Evolutionary conservation across 2,888 invertebrate species (phyloP).

Genomic region (Andrena fulva): DNA sequence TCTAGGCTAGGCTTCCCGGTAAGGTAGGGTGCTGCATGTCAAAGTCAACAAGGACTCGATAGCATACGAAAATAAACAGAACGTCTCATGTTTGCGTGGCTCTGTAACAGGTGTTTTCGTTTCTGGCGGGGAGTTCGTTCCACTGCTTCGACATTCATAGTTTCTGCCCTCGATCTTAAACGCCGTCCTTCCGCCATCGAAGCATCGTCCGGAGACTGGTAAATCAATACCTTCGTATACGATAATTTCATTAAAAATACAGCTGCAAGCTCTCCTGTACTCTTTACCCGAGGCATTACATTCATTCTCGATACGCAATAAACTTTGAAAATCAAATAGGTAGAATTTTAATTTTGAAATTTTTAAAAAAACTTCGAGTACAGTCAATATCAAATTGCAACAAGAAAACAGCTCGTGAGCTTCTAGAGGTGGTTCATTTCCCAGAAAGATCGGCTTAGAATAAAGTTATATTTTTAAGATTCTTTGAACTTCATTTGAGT

Average conservation of each 20-base stretch:
- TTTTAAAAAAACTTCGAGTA: background rate
- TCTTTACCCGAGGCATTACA: background rate
- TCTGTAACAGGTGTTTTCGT: constrained; percentile 76
- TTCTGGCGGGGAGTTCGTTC: constrained; percentile 13
- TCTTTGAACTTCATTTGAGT: background rate
- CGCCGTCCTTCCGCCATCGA: background rate
- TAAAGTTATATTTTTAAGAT: constrained; percentile 8
- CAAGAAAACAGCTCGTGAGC: background rate
- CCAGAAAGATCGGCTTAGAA: background rate
- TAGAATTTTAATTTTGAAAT: background rate
- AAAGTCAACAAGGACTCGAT: constrained; percentile 40
- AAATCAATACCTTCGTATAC: background rate
- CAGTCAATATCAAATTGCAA: background rate
- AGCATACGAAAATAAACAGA: constrained; percentile 67
- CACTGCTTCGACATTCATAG: background rate
- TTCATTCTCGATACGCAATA: background rate
- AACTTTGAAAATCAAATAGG: background rate
- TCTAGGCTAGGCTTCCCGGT: background rate
- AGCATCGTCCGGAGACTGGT: background rate
- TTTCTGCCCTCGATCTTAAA: constrained; percentile 10
- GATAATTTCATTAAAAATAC: background rate
- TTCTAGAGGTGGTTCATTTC: background rate
- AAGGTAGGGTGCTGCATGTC: constrained; percentile 42
- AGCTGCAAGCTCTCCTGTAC: background rate
- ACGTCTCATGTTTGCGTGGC: constrained; percentile 61